These are phyloP conservation scores for Sphaerophoria rueppellii DNA, from an alignment of 2,888 invertebrate species.

Conservation along the genomic window DNA sequence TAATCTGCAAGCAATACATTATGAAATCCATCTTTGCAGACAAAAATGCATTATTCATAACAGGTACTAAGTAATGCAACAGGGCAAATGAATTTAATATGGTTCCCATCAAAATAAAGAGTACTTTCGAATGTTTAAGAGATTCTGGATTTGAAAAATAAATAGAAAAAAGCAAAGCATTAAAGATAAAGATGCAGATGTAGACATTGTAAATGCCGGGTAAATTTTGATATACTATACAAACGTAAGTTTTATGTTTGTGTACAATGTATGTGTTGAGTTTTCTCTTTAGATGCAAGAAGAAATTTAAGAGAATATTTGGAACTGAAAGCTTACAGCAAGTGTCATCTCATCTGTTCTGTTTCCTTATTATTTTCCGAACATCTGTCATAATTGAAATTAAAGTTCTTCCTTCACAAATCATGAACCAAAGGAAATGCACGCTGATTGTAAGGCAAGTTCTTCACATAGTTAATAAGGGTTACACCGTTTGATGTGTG, in stretches of 20 bases:
- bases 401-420: too few relatives aligned
- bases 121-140: slow-evolving; percentile 7
- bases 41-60: slow-evolving; percentile 11
- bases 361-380: slow-evolving; percentile 23
- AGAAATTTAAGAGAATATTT: slow-evolving; percentile 19
- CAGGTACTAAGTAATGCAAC: slow-evolving; percentile 56
- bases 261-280: too few relatives aligned
- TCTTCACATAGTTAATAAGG: too few relatives aligned
- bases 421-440: too few relatives aligned
- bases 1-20: too few relatives aligned
- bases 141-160: neutral
- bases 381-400: slow-evolving; percentile 30
- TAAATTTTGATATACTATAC: too few relatives aligned
- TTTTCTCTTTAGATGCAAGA: neutral
- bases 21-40: too few relatives aligned
- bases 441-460: too few relatives aligned
- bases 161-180: neutral
- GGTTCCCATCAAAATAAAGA: slow-evolving; percentile 3
- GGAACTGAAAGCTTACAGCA: slow-evolving; percentile 36
- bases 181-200: neutral
- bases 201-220: too few relatives aligned
- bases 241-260: too few relatives aligned
- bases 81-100: slow-evolving; percentile 36
- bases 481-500: too few relatives aligned
- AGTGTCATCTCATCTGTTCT: too few relatives aligned